phyloP scores from a whole-genome alignment of 1,140 invertebrate species.

The Drosophila arawakana region DNA sequence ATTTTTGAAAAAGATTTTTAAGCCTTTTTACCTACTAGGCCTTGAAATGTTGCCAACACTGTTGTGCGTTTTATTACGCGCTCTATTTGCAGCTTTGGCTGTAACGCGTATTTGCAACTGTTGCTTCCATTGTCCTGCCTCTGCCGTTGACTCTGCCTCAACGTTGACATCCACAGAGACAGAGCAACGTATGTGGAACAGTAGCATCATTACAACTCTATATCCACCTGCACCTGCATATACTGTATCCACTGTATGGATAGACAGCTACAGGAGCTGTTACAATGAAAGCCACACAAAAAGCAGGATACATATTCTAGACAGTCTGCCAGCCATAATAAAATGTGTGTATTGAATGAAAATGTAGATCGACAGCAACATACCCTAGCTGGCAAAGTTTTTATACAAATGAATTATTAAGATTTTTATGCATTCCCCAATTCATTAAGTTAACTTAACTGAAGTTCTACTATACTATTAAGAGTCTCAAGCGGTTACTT shows the following conservation, averaged over 20 bases:
- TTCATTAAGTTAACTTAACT: too few species aligned
- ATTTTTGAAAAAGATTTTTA: too few species aligned
- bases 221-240: not conserved
- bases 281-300: slow-evolving; percentile 34
- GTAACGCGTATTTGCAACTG: slow-evolving; percentile 59
- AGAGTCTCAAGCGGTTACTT: too few species aligned
- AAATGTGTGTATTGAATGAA: not conserved
- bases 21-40: too few species aligned
- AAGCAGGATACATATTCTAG: slow-evolving; percentile 36
- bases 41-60: not conserved
- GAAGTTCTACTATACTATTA: too few species aligned
- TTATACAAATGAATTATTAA: too few species aligned
- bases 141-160: slow-evolving; percentile 29
- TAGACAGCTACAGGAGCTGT: slow-evolving; percentile 1
- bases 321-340: slow-evolving; percentile 14
- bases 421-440: too few species aligned
- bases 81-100: not conserved
- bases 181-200: slow-evolving; percentile 22
- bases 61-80: slow-evolving; percentile 25
- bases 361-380: not conserved
- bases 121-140: slow-evolving; percentile 67
- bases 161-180: not conserved
- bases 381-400: slow-evolving; percentile 5
- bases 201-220: slow-evolving; percentile 38
- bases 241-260: not conserved